Evolutionary conservation across 2,113 vertebrate species (phyloP).

Genomic region (Columba livia): DNA sequence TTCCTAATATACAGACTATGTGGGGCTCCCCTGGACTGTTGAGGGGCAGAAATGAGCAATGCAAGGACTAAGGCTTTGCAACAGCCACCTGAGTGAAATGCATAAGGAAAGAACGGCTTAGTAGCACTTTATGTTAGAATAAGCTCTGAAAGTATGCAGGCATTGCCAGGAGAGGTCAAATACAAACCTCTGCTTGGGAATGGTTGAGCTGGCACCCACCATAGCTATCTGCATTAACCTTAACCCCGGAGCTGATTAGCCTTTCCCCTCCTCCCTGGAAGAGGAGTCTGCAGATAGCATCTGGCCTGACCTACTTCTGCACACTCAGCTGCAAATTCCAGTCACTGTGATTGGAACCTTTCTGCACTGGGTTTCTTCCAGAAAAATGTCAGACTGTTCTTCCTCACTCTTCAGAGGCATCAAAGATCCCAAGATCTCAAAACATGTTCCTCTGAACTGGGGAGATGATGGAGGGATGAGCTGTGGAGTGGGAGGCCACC

Average conservation of each 20-base stretch:
- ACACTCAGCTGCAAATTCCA: not conserved
- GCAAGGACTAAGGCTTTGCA: not conserved
- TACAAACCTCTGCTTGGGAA: not conserved
- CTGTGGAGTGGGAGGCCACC: not conserved
- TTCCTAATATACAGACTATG: not conserved
- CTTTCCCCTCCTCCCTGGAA: not conserved
- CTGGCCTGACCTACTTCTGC: constrained; percentile 32
- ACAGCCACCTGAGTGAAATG: not conserved
- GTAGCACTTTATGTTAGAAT: not conserved
- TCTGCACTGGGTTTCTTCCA: not conserved
- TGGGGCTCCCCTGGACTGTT: not conserved
- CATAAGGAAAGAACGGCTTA: not conserved
- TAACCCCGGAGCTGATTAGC: not conserved
- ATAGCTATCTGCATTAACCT: fast-evolving
- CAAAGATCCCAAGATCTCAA: not conserved
- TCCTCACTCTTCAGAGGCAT: not conserved
- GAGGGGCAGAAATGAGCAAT: not conserved
- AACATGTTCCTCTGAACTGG: not conserved
- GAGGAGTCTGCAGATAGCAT: not conserved
- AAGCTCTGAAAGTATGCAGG: not conserved
- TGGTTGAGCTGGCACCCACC: not conserved
- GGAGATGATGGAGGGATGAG: not conserved
- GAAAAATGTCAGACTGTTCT: not conserved
- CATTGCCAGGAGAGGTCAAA: not conserved
- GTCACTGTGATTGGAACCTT: not conserved